These are phyloP conservation scores for Agelaius tricolor DNA, from an alignment of 2,113 vertebrate genomes.

Conservation along the genomic window DNA sequence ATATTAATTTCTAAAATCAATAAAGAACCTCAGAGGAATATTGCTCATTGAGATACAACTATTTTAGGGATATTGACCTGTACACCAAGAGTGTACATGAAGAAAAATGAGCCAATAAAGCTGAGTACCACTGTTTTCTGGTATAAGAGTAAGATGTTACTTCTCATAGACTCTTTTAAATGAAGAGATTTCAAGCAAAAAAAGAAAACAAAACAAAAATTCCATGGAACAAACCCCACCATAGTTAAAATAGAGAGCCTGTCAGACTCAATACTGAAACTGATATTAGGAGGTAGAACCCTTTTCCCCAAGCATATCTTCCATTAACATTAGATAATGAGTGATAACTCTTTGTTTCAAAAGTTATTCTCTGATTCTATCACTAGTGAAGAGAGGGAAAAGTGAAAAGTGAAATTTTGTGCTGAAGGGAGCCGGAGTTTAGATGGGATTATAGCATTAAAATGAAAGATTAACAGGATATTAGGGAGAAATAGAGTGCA, in stretches of 20 bases:
- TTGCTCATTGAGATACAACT: not conserved
- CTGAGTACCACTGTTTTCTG: not conserved
- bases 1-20: not conserved
- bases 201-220: not conserved
- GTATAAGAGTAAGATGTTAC: not conserved
- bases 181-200: not conserved
- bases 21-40: not conserved
- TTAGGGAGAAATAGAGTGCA: not conserved
- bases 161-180: not conserved
- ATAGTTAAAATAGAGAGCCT: not conserved
- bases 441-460: not conserved
- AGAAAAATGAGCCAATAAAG: not conserved
- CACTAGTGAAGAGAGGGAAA: not conserved
- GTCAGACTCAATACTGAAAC: not conserved
- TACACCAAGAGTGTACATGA: not conserved
- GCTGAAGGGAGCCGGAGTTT: not conserved
- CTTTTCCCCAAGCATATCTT: not conserved
- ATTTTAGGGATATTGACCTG: not conserved
- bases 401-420: fast-evolving
- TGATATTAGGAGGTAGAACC: not conserved
- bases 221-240: not conserved
- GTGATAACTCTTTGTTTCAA: not conserved
- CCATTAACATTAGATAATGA: not conserved
- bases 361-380: not conserved
- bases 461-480: not conserved